Evolutionary conservation across 92 coral and sea anemone genomes (phyloP).

Genomic region (Pocillopora grandis): DNA sequence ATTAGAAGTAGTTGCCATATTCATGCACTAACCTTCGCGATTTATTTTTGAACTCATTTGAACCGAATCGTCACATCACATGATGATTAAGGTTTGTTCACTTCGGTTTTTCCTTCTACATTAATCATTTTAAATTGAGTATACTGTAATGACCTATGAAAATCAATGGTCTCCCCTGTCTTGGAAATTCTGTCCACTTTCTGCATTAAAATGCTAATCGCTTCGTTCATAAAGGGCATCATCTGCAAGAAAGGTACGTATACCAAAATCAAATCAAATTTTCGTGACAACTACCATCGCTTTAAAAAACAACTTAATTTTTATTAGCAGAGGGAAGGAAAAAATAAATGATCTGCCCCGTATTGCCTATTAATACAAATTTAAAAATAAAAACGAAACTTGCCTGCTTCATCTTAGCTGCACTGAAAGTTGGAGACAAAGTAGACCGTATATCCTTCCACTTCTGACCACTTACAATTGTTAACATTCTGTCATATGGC

Average conservation of each 20-base stretch:
- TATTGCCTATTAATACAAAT: no score
- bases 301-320: no score
- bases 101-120: no score
- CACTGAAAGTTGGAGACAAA: constrained; percentile 47
- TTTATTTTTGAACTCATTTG: no score
- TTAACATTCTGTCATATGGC: constrained; percentile 39
- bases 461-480: constrained; percentile 28
- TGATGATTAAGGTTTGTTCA: no score
- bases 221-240: constrained; percentile 50
- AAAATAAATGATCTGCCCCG: no score
- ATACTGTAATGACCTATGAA: constrained; percentile 17
- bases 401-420: constrained; percentile 50
- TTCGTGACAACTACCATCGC: no score
- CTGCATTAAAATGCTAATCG: constrained; percentile 26
- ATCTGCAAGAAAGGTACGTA: constrained; percentile 20
- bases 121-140: no score
- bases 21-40: no score
- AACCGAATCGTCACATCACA: no score
- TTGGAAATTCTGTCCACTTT: constrained; percentile 39
- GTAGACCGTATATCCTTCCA: constrained; percentile 51
- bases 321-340: no score
- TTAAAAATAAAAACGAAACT: background rate
- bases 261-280: background rate
- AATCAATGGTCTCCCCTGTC: constrained; percentile 40
- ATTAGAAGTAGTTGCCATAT: no score